phyloP scores from a whole-genome alignment of 1,140 invertebrate species.

The Brachystomella parvula region DNA sequence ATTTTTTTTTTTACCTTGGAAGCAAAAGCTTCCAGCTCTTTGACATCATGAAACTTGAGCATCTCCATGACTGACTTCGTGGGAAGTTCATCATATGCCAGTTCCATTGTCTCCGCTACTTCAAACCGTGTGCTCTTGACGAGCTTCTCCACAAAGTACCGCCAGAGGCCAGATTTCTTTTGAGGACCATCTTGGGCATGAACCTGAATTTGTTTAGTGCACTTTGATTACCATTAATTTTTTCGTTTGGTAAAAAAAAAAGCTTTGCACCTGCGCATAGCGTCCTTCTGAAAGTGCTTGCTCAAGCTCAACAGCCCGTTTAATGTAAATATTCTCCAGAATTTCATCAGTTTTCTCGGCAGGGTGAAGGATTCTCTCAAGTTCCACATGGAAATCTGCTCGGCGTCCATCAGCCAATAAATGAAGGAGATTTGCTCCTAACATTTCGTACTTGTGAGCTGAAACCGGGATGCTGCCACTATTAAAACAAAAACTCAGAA shows the following conservation, averaged over 20 bases:
- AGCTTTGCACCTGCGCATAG: conserved; percentile 75
- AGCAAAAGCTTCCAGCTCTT: background rate
- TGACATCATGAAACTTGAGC: conserved; percentile 7
- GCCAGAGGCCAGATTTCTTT: background rate
- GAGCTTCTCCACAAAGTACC: conserved; percentile 17
- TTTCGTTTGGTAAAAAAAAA: background rate
- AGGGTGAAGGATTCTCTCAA: conserved; percentile 19
- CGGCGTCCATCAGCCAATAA: conserved; percentile 16
- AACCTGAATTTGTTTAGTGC: conserved; percentile 3
- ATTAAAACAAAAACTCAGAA: background rate
- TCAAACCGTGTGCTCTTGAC: background rate
- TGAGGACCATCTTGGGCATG: background rate
- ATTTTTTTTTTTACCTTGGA: conserved; percentile 1
- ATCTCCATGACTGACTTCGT: background rate
- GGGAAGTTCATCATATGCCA: conserved; percentile 3
- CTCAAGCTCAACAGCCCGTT: conserved; percentile 53
- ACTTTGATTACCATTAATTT: background rate
- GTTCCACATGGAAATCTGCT: conserved; percentile 20
- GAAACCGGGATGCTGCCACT: background rate
- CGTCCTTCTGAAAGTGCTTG: conserved; percentile 98
- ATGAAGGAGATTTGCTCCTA: conserved; percentile 15
- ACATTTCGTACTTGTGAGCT: conserved; percentile 18
- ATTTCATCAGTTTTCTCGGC: background rate
- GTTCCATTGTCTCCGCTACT: conserved; percentile 11
- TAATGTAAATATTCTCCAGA: conserved; percentile 14